Evolutionary conservation across 2,888 invertebrate genomes (phyloP), one percentile per base, ranked within the genome.

Genomic region (Proisotoma minuta): DNA sequence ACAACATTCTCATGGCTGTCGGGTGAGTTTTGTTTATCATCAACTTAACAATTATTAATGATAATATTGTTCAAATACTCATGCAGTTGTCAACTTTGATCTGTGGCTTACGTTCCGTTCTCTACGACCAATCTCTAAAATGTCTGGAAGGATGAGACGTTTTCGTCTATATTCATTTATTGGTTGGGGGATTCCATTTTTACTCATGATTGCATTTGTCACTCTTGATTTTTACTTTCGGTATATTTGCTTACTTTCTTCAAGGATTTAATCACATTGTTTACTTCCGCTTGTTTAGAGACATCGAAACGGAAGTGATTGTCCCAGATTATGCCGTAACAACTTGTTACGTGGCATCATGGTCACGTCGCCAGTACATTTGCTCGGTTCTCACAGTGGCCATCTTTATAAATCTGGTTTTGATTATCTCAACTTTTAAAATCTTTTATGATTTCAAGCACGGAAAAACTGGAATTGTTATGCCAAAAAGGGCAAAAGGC

Each of bases 71-170:
- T n/a, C n/a, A n/a, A n/a, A n/a, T n/a, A n/a, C n/a, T n/a, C n/a
- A n/a, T 28, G 4, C 54, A 3, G 54, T 54, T 18, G 54, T 54
- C 39, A 54, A 54, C n/a, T 54, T 39, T 22, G 69, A 69, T 24
- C 52, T 69, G 2, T 66, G 66, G 59, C 39, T 66, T 12, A 69
- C 66, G 22, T 69, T 69, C 54, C 52, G 65, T 65, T 66, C 66
- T 5, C 63, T 63, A 61, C 20, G 63, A 56, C 66, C 66, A 15
- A 60, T 66, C 10, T 66, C 66, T 10, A 58, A 61, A 51, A 56
- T 63, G 59, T 63, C 66, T 2, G 60, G 63, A 20, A 40, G 57
- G 5, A 62, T 66, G 39, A 18, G 66, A 52, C 43, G 66, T 58
- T 69, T 64, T 20, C 48, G 62, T 5, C n/a, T 63, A 1, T 69